Evolutionary conservation across 1,140 invertebrate genomes (phyloP).

Genomic region (Drosophila sp.): DNA sequence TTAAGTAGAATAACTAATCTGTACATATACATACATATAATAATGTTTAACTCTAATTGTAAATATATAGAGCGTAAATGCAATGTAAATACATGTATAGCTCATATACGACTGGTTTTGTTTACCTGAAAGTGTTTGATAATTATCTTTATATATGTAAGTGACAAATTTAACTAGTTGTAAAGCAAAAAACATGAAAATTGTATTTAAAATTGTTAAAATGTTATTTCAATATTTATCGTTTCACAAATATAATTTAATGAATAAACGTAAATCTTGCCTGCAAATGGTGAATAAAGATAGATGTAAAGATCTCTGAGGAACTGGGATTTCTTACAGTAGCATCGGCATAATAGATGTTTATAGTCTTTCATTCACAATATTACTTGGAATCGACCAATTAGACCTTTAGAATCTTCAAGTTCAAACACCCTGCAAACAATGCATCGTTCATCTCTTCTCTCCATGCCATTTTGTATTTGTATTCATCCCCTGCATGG

Average conservation of each 20-base stretch:
- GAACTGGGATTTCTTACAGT: slow-evolving; percentile 38
- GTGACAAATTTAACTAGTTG: slow-evolving; percentile 22
- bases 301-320: background rate
- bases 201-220: slow-evolving; percentile 35
- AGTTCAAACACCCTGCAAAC: slow-evolving; percentile 8
- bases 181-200: slow-evolving; percentile 10
- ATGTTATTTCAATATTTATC: slow-evolving; percentile 24
- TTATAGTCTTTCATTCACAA: slow-evolving; percentile 12
- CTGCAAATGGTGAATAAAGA: background rate
- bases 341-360: slow-evolving; percentile 39
- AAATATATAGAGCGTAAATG: slow-evolving; percentile 51
- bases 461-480: slow-evolving; percentile 31
- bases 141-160: slow-evolving; percentile 22
- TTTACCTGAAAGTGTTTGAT: slow-evolving; percentile 30
- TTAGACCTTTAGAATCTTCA: slow-evolving; percentile 43
- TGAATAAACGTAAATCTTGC: slow-evolving; percentile 59
- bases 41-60: slow-evolving; percentile 50
- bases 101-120: slow-evolving; percentile 31
- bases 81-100: slow-evolving; percentile 51
- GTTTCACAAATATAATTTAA: slow-evolving; percentile 52
- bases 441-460: slow-evolving; percentile 39
- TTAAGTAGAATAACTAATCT: slow-evolving; percentile 63
- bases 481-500: slow-evolving; percentile 43
- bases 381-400: slow-evolving; percentile 41
- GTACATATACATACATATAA: slow-evolving; percentile 60